phyloP scores from a whole-genome alignment of 2,797 vertebrate genomes.

The Coilia nasus region DNA sequence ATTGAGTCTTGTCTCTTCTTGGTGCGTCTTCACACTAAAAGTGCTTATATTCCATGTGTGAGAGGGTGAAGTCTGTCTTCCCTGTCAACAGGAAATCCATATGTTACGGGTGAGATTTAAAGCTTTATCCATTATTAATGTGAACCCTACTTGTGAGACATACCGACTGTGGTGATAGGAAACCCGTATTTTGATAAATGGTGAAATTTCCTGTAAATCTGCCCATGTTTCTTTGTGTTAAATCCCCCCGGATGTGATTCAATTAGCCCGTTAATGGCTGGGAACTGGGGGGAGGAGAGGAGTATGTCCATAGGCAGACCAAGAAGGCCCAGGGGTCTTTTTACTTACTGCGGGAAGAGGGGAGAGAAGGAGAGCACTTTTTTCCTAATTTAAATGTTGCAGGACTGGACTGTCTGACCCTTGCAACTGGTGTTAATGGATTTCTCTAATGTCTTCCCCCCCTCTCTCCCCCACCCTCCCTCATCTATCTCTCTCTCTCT shows the following conservation, averaged over 20 bases:
- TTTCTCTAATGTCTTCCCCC: conserved; percentile 37
- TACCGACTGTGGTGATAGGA: conserved; percentile 43
- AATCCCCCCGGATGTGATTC: conserved; percentile 49
- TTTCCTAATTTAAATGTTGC: conserved; percentile 51
- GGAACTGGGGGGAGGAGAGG: conserved; percentile 21
- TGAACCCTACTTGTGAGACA: conserved; percentile 56
- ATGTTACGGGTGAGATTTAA: conserved; percentile 50
- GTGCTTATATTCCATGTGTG: conserved; percentile 42
- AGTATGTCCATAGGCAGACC: not conserved
- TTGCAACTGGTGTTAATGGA: conserved; percentile 51
- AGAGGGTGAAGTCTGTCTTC: conserved; percentile 42
- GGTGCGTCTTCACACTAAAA: conserved; percentile 38
- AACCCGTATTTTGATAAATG: conserved; percentile 55
- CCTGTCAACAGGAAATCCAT: conserved; percentile 54
- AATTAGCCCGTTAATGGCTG: conserved; percentile 59
- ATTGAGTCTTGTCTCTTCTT: conserved; percentile 44
- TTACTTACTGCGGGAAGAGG: conserved; percentile 43
- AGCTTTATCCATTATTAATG: conserved; percentile 61
- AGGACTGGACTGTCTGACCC: conserved; percentile 48
- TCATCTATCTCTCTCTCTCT: conserved; percentile 6
- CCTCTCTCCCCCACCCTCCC: conserved; percentile 4
- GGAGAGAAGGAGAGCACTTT: conserved; percentile 37
- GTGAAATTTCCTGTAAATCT: conserved; percentile 61
- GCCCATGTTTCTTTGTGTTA: conserved; percentile 51
- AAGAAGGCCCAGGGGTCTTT: conserved; percentile 57